These are phyloP conservation scores for Melanargia galathea DNA, from an alignment of 2,888 invertebrate species.

Conservation along the genomic window DNA sequence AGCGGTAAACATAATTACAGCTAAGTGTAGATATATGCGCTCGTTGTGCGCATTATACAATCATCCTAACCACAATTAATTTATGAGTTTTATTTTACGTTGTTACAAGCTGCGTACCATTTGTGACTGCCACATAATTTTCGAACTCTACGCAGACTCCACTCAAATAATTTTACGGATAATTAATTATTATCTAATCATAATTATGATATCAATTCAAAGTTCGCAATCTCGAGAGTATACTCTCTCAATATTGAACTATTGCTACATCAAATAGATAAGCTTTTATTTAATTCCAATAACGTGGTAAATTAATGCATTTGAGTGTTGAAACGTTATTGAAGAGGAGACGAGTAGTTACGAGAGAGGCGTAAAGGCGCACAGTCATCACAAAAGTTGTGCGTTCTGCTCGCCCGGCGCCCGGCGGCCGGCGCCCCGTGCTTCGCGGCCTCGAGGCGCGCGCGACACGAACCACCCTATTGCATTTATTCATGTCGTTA, in stretches of 20 bases:
- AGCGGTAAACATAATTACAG: slow-evolving; percentile 56
- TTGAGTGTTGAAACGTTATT: slow-evolving; percentile 13
- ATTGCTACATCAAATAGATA: not conserved
- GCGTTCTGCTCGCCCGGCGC: slow-evolving; percentile 37
- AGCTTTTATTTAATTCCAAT: not conserved
- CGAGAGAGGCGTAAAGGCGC: slow-evolving; percentile 8
- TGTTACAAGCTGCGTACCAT: not conserved
- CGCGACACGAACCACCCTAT: slow-evolving; percentile 69
- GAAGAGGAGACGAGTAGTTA: not conserved
- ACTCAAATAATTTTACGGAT: not conserved
- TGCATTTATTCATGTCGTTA: slow-evolving; percentile 84
- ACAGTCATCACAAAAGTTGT: slow-evolving; percentile 65
- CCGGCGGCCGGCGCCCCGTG: slow-evolving; percentile 46
- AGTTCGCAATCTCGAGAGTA: not conserved
- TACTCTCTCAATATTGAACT: not conserved
- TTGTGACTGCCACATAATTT: slow-evolving; percentile 17
- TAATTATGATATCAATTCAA: slow-evolving; percentile 5
- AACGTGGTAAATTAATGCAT: slow-evolving; percentile 6
- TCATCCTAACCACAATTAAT: slow-evolving; percentile 44
- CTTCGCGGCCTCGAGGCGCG: slow-evolving; percentile 49
- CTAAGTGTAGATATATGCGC: slow-evolving; percentile 42
- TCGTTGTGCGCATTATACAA: slow-evolving; percentile 47
- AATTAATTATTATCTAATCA: not conserved
- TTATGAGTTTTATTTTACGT: slow-evolving; percentile 40
- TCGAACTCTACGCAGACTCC: not conserved